phyloP scores from a whole-genome alignment of 2,888 invertebrate species.

The Dynastes hyllus region DNA sequence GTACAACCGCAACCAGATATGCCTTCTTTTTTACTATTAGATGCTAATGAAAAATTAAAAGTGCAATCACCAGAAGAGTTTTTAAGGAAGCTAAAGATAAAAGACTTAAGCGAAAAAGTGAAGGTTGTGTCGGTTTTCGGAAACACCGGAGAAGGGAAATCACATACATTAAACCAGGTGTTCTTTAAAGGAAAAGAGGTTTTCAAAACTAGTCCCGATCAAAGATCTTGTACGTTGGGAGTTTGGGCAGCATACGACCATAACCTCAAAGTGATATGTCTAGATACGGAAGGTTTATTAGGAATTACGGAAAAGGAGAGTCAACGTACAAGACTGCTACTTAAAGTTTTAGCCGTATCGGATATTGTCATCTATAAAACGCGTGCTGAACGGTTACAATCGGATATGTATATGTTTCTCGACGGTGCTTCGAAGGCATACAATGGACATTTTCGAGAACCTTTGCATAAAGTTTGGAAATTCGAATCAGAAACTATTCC shows the following conservation, averaged over 20 bases:
- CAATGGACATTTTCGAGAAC: slow-evolving; percentile 80
- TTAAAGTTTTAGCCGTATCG: slow-evolving; percentile 87
- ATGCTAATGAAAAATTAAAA: slow-evolving; percentile 76
- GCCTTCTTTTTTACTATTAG: slow-evolving; percentile 75
- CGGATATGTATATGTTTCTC: slow-evolving; percentile 85
- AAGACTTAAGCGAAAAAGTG: slow-evolving; percentile 74
- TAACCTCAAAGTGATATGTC: slow-evolving; percentile 77
- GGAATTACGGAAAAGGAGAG: slow-evolving; percentile 77
- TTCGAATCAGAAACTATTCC: slow-evolving; percentile 65
- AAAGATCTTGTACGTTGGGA: slow-evolving; percentile 83
- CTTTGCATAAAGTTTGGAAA: slow-evolving; percentile 69
- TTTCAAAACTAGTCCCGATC: slow-evolving; percentile 80
- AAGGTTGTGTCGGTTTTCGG: slow-evolving; percentile 90
- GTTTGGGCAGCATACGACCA: slow-evolving; percentile 86
- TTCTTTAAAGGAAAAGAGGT: slow-evolving; percentile 79
- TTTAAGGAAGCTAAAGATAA: slow-evolving; percentile 71
- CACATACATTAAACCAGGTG: slow-evolving; percentile 82
- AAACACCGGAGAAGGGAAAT: slow-evolving; percentile 89
- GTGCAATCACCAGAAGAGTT: slow-evolving; percentile 75
- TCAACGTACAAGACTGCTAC: slow-evolving; percentile 79
- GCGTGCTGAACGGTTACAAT: slow-evolving; percentile 82
- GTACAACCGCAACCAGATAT: slow-evolving; percentile 24
- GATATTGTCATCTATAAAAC: slow-evolving; percentile 87
- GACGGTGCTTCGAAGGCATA: slow-evolving; percentile 85
- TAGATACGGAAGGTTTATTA: slow-evolving; percentile 88